These are phyloP conservation scores for Coelopa frigida DNA, from an alignment of 1,140 invertebrate genomes.

Conservation along the genomic window DNA sequence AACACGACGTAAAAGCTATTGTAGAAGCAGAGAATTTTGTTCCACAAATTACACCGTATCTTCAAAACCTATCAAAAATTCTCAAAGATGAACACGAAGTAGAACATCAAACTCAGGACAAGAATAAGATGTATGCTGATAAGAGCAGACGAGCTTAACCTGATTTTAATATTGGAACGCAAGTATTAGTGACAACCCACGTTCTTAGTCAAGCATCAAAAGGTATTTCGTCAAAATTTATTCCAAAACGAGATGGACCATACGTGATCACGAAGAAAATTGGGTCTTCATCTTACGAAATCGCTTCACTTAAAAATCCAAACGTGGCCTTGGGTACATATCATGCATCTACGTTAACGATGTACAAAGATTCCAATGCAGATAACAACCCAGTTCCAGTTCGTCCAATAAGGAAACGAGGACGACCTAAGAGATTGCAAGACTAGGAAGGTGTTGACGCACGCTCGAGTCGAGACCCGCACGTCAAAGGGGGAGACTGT, in stretches of 20 bases:
- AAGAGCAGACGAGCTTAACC: slow-evolving; percentile 12
- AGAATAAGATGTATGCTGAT: slow-evolving; percentile 14
- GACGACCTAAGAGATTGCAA: slow-evolving; percentile 4
- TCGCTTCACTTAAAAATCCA: slow-evolving; percentile 12
- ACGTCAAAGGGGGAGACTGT: slow-evolving; percentile 10
- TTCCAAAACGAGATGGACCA: slow-evolving; percentile 36
- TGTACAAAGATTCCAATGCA: background rate
- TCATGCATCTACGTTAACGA: background rate
- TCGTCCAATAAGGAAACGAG: slow-evolving; percentile 3
- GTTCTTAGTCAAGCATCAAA: slow-evolving; percentile 21
- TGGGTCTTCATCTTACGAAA: slow-evolving; percentile 20
- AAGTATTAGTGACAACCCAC: slow-evolving; percentile 29
- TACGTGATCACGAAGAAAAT: slow-evolving; percentile 13
- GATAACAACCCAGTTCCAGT: background rate
- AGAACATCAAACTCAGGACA: background rate
- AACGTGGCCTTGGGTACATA: too few relatives aligned
- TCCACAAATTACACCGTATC: slow-evolving; percentile 21
- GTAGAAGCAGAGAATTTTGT: slow-evolving; percentile 26
- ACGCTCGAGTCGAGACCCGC: slow-evolving; percentile 2
- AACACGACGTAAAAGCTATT: slow-evolving; percentile 24
- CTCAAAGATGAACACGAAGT: slow-evolving; percentile 16
- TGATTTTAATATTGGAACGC: slow-evolving; percentile 20
- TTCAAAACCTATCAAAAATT: too few relatives aligned
- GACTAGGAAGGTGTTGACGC: slow-evolving; percentile 3
- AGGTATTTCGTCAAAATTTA: slow-evolving; percentile 32